Percentiles rank a stretch among this genome's conserved stretches.
Evolutionary conservation across 2,797 vertebrate species (phyloP).

Genomic region (Lepus townsendii): DNA sequence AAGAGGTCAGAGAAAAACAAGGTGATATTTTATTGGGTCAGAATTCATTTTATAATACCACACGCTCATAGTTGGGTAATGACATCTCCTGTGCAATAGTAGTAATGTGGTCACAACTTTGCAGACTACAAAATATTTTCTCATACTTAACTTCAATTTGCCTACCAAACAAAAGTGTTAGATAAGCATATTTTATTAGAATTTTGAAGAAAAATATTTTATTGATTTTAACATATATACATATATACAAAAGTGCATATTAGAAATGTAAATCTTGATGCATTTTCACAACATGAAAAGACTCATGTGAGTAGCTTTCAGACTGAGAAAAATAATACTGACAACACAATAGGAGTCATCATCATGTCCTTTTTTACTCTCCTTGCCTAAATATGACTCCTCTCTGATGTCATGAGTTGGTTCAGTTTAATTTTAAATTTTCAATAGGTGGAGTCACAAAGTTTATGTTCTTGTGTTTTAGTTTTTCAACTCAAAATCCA

Average conservation of each 20-base stretch:
- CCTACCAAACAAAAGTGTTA: not conserved
- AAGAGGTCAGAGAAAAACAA: slow-evolving; percentile 65
- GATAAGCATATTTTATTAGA: not conserved
- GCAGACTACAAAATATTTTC: not conserved
- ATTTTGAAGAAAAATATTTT: slow-evolving; percentile 28
- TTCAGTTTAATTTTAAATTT: not conserved
- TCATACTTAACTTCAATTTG: not conserved
- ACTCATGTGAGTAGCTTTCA: not conserved
- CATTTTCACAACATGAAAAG: not conserved
- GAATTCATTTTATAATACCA: slow-evolving; percentile 38
- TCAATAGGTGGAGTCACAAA: not conserved
- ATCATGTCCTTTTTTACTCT: not conserved
- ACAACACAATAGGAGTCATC: not conserved
- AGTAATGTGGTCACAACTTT: not conserved
- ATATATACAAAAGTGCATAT: not conserved
- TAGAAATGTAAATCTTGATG: not conserved
- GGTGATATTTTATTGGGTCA: slow-evolving; percentile 70
- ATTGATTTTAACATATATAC: not conserved
- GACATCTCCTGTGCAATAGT: not conserved
- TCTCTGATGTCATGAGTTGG: not conserved
- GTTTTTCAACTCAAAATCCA: not conserved
- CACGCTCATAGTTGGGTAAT: not conserved
- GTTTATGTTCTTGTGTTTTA: not conserved
- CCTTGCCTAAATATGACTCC: not conserved
- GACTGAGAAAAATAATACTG: not conserved